Evolutionary conservation across 2,888 invertebrate genomes (phyloP), one percentile per base, ranked within the genome.

Genomic region (Copidosoma aretas): DNA sequence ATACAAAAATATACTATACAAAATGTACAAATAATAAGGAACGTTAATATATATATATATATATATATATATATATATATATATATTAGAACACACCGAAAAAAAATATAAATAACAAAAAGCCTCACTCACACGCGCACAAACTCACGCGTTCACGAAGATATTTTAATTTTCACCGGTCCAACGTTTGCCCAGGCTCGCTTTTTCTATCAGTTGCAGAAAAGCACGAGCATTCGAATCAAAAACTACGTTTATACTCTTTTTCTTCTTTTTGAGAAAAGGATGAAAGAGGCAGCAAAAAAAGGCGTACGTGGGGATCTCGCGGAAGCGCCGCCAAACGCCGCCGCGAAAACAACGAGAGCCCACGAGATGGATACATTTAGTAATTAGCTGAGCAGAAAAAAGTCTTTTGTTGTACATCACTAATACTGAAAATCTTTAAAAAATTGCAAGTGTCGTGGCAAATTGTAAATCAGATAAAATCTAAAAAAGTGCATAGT

Each of bases 1-100:
- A 43, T 41, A 43, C 43, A 22, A 24, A 62, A 51, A 19, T 39
- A 61, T 60, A 68, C 51, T 64, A 60, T 64, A 60, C 64, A 68
- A 54, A 68, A 68, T 68, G n/a, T 68, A 68, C 68, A 68, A 52
- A n/a, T 32, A 14, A 60, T 10, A 64, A 52, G 19, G n/a, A 59
- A 59, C 32, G 32, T 32, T 32, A 32, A 32, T 32, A 59, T 15
- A 59, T 25, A 59, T 39, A 24, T 43, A 59, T 59, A 32, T 3
- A 32, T 32, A 5, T 32, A 5, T 32, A 5, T 32, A 5, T 32
- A 8, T 32, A 32, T 32, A 24, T 15, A n/a, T n/a, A n/a, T n/a
- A n/a, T n/a, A n/a, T n/a, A n/a, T n/a, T n/a, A n/a, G n/a, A n/a
- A n/a, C n/a, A n/a, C n/a, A n/a, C n/a, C 19, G 24, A 60, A 46